These are phyloP conservation scores for Tragelaphus oryx DNA, from an alignment of 2,797 vertebrate species.

Conservation along the genomic window DNA sequence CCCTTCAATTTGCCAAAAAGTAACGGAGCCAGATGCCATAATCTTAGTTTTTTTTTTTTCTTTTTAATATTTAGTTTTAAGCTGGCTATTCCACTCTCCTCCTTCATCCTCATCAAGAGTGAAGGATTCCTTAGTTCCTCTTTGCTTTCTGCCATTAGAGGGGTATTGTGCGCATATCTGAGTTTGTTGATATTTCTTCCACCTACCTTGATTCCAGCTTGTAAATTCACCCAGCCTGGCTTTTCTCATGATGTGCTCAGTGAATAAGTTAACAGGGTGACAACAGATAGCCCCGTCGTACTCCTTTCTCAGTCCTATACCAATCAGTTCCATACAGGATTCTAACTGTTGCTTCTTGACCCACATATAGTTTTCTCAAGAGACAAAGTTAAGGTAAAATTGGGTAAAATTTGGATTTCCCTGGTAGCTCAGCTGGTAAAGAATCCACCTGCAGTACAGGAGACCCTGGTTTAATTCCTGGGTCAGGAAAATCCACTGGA, in stretches of 20 bases:
- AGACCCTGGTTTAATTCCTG: not conserved
- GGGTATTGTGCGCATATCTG: not conserved
- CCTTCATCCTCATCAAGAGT: not conserved
- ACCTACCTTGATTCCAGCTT: not conserved
- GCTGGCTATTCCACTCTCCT: not conserved
- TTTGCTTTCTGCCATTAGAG: not conserved
- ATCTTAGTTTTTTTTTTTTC: not conserved
- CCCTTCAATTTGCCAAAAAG: not conserved
- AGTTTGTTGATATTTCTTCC: not conserved
- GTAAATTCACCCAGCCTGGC: not conserved
- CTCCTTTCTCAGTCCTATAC: not conserved
- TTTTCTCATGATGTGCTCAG: not conserved
- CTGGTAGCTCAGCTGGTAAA: not conserved
- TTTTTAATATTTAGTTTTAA: not conserved
- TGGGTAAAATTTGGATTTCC: not conserved
- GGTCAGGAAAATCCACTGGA: not conserved
- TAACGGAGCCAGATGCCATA: not conserved
- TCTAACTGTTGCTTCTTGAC: not conserved
- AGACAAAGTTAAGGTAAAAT: not conserved
- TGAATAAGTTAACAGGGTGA: not conserved
- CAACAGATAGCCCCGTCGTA: not conserved
- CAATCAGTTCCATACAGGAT: not conserved
- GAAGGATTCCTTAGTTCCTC: not conserved
- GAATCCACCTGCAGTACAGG: not conserved
- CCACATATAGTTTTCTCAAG: not conserved